Evolutionary conservation across 1,140 invertebrate genomes (phyloP), one percentile per base, ranked within the genome.

Genomic region (Lepidostoma basale): DNA sequence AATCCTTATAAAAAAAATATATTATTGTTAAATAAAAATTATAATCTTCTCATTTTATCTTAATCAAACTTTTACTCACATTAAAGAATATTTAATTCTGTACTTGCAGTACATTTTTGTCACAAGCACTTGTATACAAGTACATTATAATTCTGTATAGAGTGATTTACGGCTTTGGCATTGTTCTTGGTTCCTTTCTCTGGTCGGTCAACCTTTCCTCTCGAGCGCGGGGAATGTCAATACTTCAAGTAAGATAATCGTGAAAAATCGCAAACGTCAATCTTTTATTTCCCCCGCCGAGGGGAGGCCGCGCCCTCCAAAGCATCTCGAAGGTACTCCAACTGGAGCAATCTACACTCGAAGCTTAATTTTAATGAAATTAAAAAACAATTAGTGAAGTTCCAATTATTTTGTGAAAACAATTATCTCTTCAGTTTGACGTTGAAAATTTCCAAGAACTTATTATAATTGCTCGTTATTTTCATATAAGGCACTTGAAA

Each of bases 261-360:
- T 59, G 56, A 59, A 59, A 59, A 59, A 59, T 59, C 23, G 56
- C 56, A 23, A 40, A 59, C 56, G 56, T 59, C 56, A 59, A 59
- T 59, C 56, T 59, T 56, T 30, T 16, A 14, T 5, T 3, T 12
- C 30, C 6, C 30, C 30, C 30, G 5, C 30, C 12, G 6, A 20
- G 14, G 25, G 52, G 16, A n/a, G 25, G 10, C 8, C 25, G 8
- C 52, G 16, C 5, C 18, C 52, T 56, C 20, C 14, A 54, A 20
- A 18, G 20, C n/a, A 18, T 20, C 52, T 56, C 28, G 12, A 16
- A 28, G 14, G 25, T 28, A 56, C 52, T 56, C 26, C 25, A 56
- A 33, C 18, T 56, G 16, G 22, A 28, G 52, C 52, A 30, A 56
- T 56, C 25, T 56, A 56, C 52, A 30, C 28, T 56, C 20, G 25